Evolutionary conservation across 2,797 vertebrate genomes (phyloP), one percentile per base, ranked within the genome.

Genomic region (Geotrypetes seraphini): DNA sequence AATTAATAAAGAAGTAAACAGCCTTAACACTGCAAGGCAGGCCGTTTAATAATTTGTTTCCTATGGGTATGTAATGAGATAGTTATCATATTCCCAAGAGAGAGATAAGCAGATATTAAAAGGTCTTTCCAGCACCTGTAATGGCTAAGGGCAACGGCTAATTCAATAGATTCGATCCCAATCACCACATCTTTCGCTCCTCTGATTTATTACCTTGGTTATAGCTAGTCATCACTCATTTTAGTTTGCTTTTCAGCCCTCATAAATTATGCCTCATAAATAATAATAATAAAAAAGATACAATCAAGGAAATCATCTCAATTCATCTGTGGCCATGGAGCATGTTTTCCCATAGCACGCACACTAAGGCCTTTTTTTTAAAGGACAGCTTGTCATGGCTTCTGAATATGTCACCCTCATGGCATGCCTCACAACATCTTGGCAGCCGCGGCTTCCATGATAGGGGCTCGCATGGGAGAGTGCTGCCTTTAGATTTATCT

Each of bases 241-340:
- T 75, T 68, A 79, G 87, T 84, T 88, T 90, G 78, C 82, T 88
- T 75, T 77, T 74, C 72, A 69, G 76, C 63, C 77, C 84, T 93
- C 88, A 92, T 94, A 92, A 96, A 96, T 96, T 94, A 94, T 82
- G 67, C 69, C 89, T 92, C 88, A 92, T 96, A 96, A 97, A 96
- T 96, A 96, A 90, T 88, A 92, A 83, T 84, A n/a, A n/a, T n/a
- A n/a, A n/a, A n/a, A n/a, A n/a, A n/a, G n/a, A 85, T 87, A 92
- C 87, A 92, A 91, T 94, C 90, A 92, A 81, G 84, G 69, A 87
- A 92, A 96, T 88, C 88, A 88, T 83, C 93, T 90, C 85, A 89
- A 88, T 89, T 89, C 84, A 85, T 81, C 77, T 73, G 67, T 73
- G 81, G 73, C 81, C 82, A 81, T 78, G 72, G 78, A 80, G 81